Conservation (phyloP, 2,113 vertebrate species). For the Prunella himalayana region DNA sequence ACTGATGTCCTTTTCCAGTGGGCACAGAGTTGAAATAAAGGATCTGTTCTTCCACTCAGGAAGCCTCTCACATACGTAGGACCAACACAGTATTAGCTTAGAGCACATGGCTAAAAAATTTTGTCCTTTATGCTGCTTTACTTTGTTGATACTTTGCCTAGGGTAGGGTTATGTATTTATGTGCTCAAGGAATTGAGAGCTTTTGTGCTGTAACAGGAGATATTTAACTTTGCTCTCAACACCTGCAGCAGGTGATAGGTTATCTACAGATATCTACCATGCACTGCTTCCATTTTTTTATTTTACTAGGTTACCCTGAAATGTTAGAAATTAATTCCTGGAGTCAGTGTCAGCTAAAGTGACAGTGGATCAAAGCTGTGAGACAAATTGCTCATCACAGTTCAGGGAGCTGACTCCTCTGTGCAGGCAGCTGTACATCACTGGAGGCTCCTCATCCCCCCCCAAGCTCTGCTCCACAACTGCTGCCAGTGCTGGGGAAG, state of each 20-base stretch:
- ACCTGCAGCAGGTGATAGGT: neutral
- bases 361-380: constrained; percentile 65
- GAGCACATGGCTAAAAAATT: neutral
- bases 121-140: neutral
- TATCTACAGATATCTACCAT: neutral
- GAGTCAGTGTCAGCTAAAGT: constrained; percentile 51
- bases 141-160: neutral
- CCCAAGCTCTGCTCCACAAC: neutral
- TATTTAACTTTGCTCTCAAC: neutral
- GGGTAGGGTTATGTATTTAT: neutral
- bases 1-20: neutral
- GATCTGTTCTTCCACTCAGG: neutral
- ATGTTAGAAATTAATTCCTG: constrained; percentile 62
- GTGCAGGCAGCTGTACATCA: constrained; percentile 2
- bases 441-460: neutral
- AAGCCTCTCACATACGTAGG: neutral
- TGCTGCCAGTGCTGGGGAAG: neutral
- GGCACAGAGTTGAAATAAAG: neutral
- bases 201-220: neutral
- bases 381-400: constrained; percentile 71
- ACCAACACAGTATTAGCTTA: neutral
- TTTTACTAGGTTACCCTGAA: neutral
- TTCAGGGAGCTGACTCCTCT: constrained; percentile 49
- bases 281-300: neutral
- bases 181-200: neutral